Evolutionary conservation across 2,113 vertebrate genomes (phyloP), one percentile per base, ranked within the genome.

Genomic region (Tichodroma muraria): DNA sequence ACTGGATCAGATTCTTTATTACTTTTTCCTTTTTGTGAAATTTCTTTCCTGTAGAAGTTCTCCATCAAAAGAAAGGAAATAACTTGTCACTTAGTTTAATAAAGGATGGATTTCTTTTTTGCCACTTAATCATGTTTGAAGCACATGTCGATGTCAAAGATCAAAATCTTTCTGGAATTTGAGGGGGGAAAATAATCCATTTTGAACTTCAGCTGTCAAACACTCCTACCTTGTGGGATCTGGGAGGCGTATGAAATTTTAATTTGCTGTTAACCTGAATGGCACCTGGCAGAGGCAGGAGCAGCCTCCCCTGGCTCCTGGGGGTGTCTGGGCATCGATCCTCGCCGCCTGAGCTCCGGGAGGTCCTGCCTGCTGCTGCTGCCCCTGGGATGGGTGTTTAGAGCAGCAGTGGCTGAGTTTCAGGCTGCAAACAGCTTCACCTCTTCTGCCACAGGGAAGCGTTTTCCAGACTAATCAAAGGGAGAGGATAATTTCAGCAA

Each of bases 261-360:
- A 4, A 40, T 57, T 60, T 72, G 53, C 1, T 16, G 0, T 49
- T 45, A 57, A 40, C 40, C 9, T 8, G 37, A 10, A 5, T 8
- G 28, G 22, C 37, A 31, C 15, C 10, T 8, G 52, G 31, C 24
- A 21, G n/a, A 33, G 53, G 49, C 31, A n/a, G 80, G 38, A 72
- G 12, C 49, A 52, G 11, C n/a, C 20, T 20, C 9, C 10, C 3
- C 30, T 6, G 45, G 2, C 6, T 20, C 37, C 17, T 28, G 2
- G 42, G 15, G 64, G 11, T 0, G 3, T 17, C 23, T 14, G 70
- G 84, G 11, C 40, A 24, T 4, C 10, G 78, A 42, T 52, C 19
- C 53, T 7, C 5, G 9, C 7, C 3, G 14, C 5, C 7, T 0
- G 6, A 10, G 45, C 60, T 33, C 27, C 6, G n/a, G 50, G 40